Evolutionary conservation across 2,113 vertebrate species (phyloP).

Genomic region (Gobius niger): DNA sequence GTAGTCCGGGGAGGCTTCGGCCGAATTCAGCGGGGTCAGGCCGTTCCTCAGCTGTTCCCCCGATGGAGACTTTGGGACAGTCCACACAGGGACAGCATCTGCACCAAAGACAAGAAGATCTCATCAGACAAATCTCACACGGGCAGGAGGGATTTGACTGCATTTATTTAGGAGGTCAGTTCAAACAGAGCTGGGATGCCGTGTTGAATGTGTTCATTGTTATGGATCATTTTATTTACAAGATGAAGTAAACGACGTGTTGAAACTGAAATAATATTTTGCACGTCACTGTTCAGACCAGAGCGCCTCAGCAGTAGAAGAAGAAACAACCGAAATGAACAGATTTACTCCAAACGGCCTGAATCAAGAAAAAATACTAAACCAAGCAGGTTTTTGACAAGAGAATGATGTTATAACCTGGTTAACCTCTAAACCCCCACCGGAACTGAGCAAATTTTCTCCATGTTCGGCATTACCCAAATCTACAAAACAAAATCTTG

Average conservation of each 20-base stretch:
- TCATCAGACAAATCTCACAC: background rate
- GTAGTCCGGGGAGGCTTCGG: slow-evolving; percentile 80
- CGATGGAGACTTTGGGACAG: slow-evolving; percentile 87
- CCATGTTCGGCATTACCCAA: too few species aligned
- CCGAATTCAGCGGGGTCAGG: slow-evolving; percentile 81
- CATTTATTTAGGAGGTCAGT: background rate
- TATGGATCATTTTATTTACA: background rate
- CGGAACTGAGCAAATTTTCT: too few species aligned
- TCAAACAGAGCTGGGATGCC: background rate
- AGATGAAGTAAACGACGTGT: background rate
- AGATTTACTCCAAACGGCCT: too few species aligned
- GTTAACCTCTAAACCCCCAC: too few species aligned
- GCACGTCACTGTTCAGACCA: too few species aligned
- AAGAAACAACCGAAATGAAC: too few species aligned
- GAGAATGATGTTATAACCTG: too few species aligned
- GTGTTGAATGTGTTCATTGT: background rate
- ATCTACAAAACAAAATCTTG: too few species aligned
- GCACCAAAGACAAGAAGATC: slow-evolving; percentile 64
- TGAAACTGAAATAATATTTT: background rate
- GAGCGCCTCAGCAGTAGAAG: too few species aligned
- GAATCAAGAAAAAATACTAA: too few species aligned
- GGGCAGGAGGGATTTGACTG: background rate
- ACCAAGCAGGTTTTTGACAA: too few species aligned
- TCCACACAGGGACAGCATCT: slow-evolving; percentile 91
- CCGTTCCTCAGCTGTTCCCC: slow-evolving; percentile 86